Conservation (phyloP, 2,888 invertebrate species). For the Hybos culiciformis region DNA sequence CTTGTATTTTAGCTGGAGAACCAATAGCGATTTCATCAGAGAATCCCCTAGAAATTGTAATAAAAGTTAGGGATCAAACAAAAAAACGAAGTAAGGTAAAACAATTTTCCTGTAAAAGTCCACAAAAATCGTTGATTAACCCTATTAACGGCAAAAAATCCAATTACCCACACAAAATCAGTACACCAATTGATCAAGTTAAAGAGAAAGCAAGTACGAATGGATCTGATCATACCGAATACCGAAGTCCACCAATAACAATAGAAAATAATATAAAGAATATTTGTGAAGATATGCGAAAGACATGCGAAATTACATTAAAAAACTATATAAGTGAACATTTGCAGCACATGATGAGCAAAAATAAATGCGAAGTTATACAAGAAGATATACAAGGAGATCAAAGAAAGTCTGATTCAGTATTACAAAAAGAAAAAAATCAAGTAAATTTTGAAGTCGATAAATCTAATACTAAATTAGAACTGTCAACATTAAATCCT, state of each 20-base stretch:
- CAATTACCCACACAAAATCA: not conserved
- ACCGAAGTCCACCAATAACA: not conserved
- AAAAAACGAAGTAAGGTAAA: constrained; percentile 16
- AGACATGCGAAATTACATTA: too few relatives aligned
- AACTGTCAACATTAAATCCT: constrained; percentile 31
- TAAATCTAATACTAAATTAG: too few relatives aligned
- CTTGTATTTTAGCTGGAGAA: constrained; percentile 7
- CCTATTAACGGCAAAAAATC: constrained; percentile 3
- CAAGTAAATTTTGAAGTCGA: too few relatives aligned
- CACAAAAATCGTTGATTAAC: too few relatives aligned
- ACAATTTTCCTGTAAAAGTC: constrained; percentile 15
- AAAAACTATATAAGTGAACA: too few relatives aligned
- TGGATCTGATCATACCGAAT: not conserved
- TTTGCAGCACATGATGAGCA: too few relatives aligned
- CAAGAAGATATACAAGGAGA: too few relatives aligned
- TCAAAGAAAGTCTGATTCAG: too few relatives aligned
- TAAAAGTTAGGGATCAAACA: constrained; percentile 23
- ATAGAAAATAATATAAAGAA: not conserved
- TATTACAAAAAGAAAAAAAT: too few relatives aligned
- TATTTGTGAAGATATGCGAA: not conserved
- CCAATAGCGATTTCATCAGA: constrained; percentile 5
- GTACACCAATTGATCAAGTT: not conserved
- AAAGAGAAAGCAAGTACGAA: not conserved
- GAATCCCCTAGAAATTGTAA: constrained; percentile 25
- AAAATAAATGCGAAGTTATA: too few relatives aligned